A percentile compares a stretch with the other conserved stretches of the same genome.
Evolutionary conservation across 1,140 invertebrate species (phyloP).

Genomic region (Neomicropteryx cornuta): DNA sequence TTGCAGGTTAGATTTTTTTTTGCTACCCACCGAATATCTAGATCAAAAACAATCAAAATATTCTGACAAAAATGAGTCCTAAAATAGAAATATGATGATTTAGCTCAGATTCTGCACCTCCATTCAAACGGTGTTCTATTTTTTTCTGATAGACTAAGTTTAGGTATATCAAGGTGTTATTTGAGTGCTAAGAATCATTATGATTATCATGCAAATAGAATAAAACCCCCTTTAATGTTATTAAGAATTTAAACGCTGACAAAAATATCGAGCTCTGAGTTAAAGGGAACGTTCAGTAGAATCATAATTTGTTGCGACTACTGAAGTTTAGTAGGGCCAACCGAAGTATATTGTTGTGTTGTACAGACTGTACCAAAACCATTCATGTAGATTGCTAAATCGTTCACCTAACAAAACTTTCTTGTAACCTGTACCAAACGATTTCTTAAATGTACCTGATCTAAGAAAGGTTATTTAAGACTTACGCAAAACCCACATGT

Average conservation of each 20-base stretch:
- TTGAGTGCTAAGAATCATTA: too few relatives aligned
- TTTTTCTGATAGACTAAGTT: background rate
- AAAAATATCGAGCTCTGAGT: too few relatives aligned
- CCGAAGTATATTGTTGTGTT: background rate
- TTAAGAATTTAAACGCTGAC: background rate
- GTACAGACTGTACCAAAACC: background rate
- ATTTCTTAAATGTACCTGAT: background rate
- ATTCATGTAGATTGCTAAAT: background rate
- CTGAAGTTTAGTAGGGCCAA: too few relatives aligned
- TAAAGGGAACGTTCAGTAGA: too few relatives aligned
- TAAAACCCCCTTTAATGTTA: background rate
- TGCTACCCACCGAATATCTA: background rate
- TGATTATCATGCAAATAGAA: background rate
- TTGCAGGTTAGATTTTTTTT: slow-evolving; percentile 48
- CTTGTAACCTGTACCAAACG: too few relatives aligned
- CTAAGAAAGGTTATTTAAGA: background rate
- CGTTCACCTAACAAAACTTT: too few relatives aligned
- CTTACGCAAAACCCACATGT: background rate
- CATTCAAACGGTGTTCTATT: background rate
- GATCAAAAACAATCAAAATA: background rate
- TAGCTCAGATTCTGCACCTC: background rate
- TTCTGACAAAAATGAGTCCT: background rate
- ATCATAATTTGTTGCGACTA: too few relatives aligned
- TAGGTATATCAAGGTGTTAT: too few relatives aligned
- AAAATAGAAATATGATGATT: background rate